Conservation (phyloP, 2,888 invertebrate species). For the Hirtodrosophila alboralis region DNA sequence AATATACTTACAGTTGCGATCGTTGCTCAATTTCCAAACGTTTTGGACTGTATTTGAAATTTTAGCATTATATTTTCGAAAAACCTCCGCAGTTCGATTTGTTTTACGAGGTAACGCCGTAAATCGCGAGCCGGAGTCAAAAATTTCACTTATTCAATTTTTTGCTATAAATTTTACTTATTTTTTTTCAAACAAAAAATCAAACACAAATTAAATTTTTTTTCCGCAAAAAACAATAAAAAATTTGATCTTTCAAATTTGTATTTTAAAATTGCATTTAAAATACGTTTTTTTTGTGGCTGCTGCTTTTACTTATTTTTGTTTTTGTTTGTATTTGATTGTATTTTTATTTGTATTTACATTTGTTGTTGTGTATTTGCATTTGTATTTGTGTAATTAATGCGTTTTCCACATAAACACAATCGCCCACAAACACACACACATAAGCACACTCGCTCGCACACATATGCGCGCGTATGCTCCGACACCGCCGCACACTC, state of each 20-base stretch:
- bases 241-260: slow-evolving; percentile 43
- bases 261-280: slow-evolving; percentile 51
- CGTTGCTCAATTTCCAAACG: slow-evolving; percentile 52
- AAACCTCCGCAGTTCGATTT: slow-evolving; percentile 51
- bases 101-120: slow-evolving; percentile 31
- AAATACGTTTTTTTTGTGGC: slow-evolving; percentile 52
- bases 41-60: slow-evolving; percentile 67
- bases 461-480: slow-evolving; percentile 36
- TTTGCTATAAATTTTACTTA: slow-evolving; percentile 43
- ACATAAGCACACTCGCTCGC: slow-evolving; percentile 33
- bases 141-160: slow-evolving; percentile 30
- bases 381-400: slow-evolving; percentile 71
- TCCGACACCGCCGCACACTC: slow-evolving; percentile 35
- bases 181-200: slow-evolving; percentile 62
- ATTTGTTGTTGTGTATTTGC: slow-evolving; percentile 48
- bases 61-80: slow-evolving; percentile 50
- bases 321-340: slow-evolving; percentile 70
- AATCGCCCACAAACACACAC: slow-evolving; percentile 51
- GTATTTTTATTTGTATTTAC: slow-evolving; percentile 61
- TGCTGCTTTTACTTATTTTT: slow-evolving; percentile 41
- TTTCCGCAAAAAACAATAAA: slow-evolving; percentile 54
- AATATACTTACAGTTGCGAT: slow-evolving; percentile 57
- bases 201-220: slow-evolving; percentile 59
- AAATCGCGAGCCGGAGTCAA: slow-evolving; percentile 53
- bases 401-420: slow-evolving; percentile 70